phyloP scores from a whole-genome alignment of 2,113 vertebrate genomes.

The Notarius lentiginosus region DNA sequence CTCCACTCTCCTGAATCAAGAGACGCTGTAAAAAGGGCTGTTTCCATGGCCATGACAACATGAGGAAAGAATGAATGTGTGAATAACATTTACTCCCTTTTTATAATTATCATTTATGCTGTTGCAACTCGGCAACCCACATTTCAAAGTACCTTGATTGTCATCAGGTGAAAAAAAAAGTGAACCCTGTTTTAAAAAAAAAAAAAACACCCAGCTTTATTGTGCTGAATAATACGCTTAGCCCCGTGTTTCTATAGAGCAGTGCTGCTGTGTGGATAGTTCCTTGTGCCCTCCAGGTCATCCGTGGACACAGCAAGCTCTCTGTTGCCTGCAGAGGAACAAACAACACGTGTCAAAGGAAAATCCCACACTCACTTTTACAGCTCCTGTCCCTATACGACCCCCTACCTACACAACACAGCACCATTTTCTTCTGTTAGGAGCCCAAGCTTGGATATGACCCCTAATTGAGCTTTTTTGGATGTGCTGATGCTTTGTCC shows the following conservation, averaged over 20 bases:
- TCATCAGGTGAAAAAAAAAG: slow-evolving; percentile 1
- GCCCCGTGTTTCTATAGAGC: slow-evolving; percentile 47
- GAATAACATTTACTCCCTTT: slow-evolving; percentile 32
- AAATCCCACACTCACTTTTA: slow-evolving; percentile 27
- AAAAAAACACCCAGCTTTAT: slow-evolving; percentile 8
- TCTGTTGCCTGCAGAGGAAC: slow-evolving; percentile 63
- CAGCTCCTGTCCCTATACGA: not conserved
- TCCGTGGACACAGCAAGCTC: slow-evolving; percentile 58
- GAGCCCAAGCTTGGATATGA: slow-evolving; percentile 6
- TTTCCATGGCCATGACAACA: slow-evolving; percentile 32
- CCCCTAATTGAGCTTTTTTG: slow-evolving; percentile 7
- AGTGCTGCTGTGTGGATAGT: slow-evolving; percentile 58
- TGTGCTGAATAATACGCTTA: slow-evolving; percentile 30
- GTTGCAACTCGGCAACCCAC: not conserved
- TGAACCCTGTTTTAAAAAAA: not conserved
- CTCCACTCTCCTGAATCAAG: slow-evolving; percentile 1
- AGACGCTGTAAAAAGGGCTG: not conserved
- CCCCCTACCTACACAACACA: not conserved
- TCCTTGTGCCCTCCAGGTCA: slow-evolving; percentile 60
- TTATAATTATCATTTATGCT: slow-evolving; percentile 22
- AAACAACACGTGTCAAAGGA: slow-evolving; percentile 48
- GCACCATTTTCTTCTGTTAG: not conserved
- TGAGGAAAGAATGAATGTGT: slow-evolving; percentile 31
- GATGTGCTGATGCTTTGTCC: slow-evolving; percentile 50
- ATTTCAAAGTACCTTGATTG: slow-evolving; percentile 6